Conservation (phyloP, 2,113 vertebrate genomes). For the Pedetes capensis region DNA sequence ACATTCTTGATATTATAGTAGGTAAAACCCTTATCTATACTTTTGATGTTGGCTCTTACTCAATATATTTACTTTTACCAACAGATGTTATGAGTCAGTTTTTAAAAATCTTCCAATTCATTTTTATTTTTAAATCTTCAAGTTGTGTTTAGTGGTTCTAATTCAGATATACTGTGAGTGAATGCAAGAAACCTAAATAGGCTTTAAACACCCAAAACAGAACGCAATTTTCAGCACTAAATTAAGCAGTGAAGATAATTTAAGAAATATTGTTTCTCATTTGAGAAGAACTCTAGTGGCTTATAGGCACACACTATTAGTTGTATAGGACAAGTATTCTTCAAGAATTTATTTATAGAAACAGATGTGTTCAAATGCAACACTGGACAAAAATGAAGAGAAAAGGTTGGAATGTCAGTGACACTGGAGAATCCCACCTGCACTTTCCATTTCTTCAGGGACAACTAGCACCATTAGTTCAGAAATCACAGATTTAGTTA, state of each 20-base stretch:
- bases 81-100: background rate
- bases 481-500: conserved; percentile 76
- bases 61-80: conserved; percentile 19
- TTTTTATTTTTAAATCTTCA: conserved; percentile 46
- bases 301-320: background rate
- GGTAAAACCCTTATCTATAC: background rate
- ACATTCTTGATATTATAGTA: background rate
- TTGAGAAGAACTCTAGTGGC: background rate
- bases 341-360: conserved; percentile 83
- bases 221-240: background rate
- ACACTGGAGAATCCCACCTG: conserved; percentile 30
- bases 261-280: background rate
- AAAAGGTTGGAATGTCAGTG: conserved; percentile 28
- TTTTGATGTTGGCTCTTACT: background rate
- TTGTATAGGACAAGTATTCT: conserved; percentile 57
- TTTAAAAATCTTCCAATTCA: background rate
- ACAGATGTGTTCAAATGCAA: conserved; percentile 72
- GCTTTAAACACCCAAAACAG: background rate
- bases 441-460: conserved; percentile 56
- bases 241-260: background rate
- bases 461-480: conserved; percentile 80
- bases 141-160: conserved; percentile 22
- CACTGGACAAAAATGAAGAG: conserved; percentile 64
- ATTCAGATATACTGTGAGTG: conserved; percentile 20
- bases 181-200: background rate